Evolutionary conservation across 1,140 invertebrate species (phyloP).

Genomic region (Catajapyx aquilonaris): DNA sequence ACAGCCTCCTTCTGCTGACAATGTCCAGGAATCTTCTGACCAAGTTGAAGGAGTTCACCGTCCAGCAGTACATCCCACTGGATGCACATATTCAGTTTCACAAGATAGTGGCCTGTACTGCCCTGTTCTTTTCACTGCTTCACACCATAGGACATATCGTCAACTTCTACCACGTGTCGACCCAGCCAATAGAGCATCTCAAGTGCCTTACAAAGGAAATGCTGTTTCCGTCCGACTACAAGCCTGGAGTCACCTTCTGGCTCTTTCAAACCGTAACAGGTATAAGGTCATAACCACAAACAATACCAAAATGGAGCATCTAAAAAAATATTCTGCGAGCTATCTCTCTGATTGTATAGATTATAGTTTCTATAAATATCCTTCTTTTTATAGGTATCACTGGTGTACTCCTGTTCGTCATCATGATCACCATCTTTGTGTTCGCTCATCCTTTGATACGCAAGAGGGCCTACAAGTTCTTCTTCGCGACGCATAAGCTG

Average conservation of each 20-base stretch:
- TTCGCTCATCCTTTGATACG: constrained; percentile 90
- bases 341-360: too few relatives aligned
- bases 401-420: constrained; percentile 77
- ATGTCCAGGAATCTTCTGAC: constrained; percentile 96
- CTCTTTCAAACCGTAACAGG: constrained; percentile 86
- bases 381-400: constrained; percentile 49
- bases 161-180: constrained; percentile 97
- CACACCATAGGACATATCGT: constrained; percentile 92
- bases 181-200: constrained; percentile 83
- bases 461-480: constrained; percentile 86
- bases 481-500: constrained; percentile 91
- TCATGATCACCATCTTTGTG: constrained; percentile 91
- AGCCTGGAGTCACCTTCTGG: constrained; percentile 82
- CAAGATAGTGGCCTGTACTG: constrained; percentile 93
- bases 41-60: constrained; percentile 85
- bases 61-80: constrained; percentile 93
- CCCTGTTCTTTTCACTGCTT: constrained; percentile 76
- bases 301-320: too few relatives aligned
- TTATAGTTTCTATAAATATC: too few relatives aligned
- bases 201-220: constrained; percentile 88
- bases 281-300: too few relatives aligned
- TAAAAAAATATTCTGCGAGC: too few relatives aligned
- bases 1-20: constrained; percentile 78
- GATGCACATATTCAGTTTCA: constrained; percentile 97
- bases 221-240: constrained; percentile 75